Base-by-base conservation (phyloP, 1,140 invertebrate genomes). In the Zeugodacus cucurbitae region DNA sequence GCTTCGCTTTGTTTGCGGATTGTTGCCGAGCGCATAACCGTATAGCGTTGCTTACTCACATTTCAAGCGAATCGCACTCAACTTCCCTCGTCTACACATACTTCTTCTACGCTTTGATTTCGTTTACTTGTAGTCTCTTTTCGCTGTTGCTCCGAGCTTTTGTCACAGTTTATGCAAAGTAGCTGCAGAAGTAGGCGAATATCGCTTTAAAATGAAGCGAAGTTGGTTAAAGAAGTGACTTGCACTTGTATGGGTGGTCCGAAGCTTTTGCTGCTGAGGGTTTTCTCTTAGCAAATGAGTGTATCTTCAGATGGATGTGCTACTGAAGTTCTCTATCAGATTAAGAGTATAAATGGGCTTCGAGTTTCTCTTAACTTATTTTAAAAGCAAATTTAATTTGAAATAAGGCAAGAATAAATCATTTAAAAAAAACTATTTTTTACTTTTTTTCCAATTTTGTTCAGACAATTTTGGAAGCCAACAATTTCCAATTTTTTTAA, bases 1-100 rank as follows among this genome's bases (percentile, higher is more conserved):
- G 74, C 74, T 82, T 82, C 74, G 74, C n/a, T 82, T 82, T 41
- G 74, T 48, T 82, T 44, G 41, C 48, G n/a, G 74, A 82, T 48
- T 82, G 41, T 26, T 54, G 41, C 41, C 74, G 74, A 48, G 74
- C 74, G n/a, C 41, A n/a, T 48, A 82, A 82, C 8, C 44, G 41
- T 26, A 37, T 37, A 74, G 29, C 67, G 34, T 41, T 22, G 20
- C 67, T 74, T 74, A 74, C 67, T 74, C 67, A 34, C 74, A 48
- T 82, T 48, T 82, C n/a, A 82, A 48, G 3, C 58, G 58, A 62
- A 26, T n/a, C n/a, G 14, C 64, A 11, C 37, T 26, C 37, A 54
- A 54, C 74, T 26, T 29, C 41, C 74, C n/a, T 44, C 34, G 1
- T 41, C 2, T 32, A 32, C 37, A n/a, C n/a, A 37, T 1, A 22